Conservation (phyloP, 2,888 invertebrate species). For the Leptarthrus brevirostris region DNA sequence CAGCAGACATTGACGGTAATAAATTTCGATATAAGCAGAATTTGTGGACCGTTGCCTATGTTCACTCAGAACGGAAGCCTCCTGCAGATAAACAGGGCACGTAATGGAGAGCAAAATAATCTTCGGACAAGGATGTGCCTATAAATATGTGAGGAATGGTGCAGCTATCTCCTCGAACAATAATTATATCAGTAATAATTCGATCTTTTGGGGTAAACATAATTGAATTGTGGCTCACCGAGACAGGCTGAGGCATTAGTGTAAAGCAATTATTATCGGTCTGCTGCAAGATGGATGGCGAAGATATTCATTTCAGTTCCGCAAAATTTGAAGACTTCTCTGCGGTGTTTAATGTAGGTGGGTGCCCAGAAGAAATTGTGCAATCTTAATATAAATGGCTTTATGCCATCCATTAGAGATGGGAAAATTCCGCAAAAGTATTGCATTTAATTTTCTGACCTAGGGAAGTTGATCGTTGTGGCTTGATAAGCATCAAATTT, state of each 20-base stretch:
- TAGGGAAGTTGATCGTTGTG: too few species aligned
- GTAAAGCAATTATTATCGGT: conserved; percentile 9
- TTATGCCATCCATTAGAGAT: too few species aligned
- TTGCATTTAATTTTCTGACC: too few species aligned
- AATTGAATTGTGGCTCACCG: conserved; percentile 28
- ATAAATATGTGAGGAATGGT: neutral
- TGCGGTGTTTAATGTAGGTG: too few species aligned
- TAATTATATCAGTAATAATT: conserved; percentile 39
- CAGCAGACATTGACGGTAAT: conserved; percentile 37
- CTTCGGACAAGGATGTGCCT: conserved; percentile 13
- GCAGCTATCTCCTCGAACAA: neutral
- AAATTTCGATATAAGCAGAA: conserved; percentile 27
- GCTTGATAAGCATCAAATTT: too few species aligned
- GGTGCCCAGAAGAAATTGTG: too few species aligned
- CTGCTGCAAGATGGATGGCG: neutral
- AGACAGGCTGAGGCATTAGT: neutral
- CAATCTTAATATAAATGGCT: too few species aligned
- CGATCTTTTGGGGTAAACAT: conserved; percentile 29
- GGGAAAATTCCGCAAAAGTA: too few species aligned
- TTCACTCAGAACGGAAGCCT: neutral
- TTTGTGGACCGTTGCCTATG: conserved; percentile 16
- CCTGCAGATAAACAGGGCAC: conserved; percentile 23
- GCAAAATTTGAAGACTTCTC: too few species aligned
- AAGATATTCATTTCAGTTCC: too few species aligned
- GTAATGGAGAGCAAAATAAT: conserved; percentile 36